A percentile compares a stretch with the other conserved stretches of the same genome.
These are phyloP conservation scores for Sphenodon punctatus DNA, from an alignment of 2,797 vertebrate genomes.

Conservation along the genomic window DNA sequence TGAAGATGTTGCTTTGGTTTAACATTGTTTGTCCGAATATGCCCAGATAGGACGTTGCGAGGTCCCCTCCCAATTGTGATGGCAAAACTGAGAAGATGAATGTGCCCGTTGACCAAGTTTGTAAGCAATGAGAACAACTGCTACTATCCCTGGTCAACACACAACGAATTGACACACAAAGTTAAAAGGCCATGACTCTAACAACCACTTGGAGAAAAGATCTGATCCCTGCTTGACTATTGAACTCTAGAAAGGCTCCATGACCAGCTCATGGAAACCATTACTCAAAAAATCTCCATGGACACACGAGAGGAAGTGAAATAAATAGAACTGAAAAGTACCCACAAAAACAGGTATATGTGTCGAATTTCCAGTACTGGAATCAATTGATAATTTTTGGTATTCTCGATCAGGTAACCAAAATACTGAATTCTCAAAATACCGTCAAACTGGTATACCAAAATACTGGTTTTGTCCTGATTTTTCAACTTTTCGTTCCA, in stretches of 20 bases:
- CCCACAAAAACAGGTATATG: no score
- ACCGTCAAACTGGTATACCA: no score
- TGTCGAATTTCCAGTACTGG: no score
- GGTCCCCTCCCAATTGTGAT: neutral
- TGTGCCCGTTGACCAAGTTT: neutral
- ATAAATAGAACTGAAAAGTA: neutral
- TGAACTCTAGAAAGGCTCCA: neutral
- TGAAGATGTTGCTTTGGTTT: no score
- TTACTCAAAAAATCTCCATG: neutral
- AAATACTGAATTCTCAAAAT: no score
- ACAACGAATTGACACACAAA: neutral
- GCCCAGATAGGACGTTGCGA: neutral
- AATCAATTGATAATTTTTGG: no score
- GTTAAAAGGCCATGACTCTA: neutral
- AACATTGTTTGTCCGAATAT: no score
- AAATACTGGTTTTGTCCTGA: no score
- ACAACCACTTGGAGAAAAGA: neutral
- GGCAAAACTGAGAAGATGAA: neutral
- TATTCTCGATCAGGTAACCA: no score
- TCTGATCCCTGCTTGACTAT: neutral
- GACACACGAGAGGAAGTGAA: neutral
- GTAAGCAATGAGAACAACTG: neutral
- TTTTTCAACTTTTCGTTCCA: no score
- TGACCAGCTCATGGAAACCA: neutral
- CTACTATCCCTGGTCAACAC: neutral